These are phyloP conservation scores for Theodoxus fluviatilis DNA, from an alignment of 2,888 invertebrate genomes.

Conservation along the genomic window DNA sequence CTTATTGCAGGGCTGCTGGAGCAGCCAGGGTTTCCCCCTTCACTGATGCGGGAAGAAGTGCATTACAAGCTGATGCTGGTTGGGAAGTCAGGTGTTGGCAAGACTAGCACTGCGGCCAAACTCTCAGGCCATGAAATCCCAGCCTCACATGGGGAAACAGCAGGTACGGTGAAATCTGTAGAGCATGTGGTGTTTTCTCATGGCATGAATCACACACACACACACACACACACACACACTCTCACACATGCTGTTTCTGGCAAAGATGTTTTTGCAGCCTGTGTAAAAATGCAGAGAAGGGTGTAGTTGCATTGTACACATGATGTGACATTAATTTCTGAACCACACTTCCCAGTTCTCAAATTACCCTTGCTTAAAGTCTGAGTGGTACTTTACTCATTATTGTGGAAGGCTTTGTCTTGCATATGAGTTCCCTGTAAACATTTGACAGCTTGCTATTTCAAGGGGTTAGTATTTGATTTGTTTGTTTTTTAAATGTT, in stretches of 20 bases:
- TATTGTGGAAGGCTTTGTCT: too few species aligned
- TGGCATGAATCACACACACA: not conserved
- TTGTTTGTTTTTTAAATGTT: too few species aligned
- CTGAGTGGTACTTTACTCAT: too few species aligned
- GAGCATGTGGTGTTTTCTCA: not conserved
- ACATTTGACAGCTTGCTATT: too few species aligned
- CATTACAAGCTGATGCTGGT: slow-evolving; percentile 70
- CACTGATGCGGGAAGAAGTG: slow-evolving; percentile 67
- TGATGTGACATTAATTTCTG: not conserved
- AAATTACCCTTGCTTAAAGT: too few species aligned
- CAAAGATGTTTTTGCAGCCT: not conserved
- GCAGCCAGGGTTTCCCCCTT: slow-evolving; percentile 67
- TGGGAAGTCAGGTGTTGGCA: slow-evolving; percentile 70
- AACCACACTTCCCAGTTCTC: not conserved
- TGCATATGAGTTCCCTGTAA: too few species aligned
- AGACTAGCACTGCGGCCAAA: slow-evolving; percentile 69
- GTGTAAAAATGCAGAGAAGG: not conserved
- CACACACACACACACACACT: not conserved
- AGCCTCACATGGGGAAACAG: slow-evolving; percentile 62
- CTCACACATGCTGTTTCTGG: not conserved
- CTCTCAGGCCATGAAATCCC: slow-evolving; percentile 67
- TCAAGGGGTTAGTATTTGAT: too few species aligned
- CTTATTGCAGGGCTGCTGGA: slow-evolving; percentile 67
- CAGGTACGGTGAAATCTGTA: slow-evolving; percentile 53
- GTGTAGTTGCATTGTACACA: not conserved